phyloP scores from a whole-genome alignment of 2,797 vertebrate genomes.

The Parauchenoglanis punctatus region DNA sequence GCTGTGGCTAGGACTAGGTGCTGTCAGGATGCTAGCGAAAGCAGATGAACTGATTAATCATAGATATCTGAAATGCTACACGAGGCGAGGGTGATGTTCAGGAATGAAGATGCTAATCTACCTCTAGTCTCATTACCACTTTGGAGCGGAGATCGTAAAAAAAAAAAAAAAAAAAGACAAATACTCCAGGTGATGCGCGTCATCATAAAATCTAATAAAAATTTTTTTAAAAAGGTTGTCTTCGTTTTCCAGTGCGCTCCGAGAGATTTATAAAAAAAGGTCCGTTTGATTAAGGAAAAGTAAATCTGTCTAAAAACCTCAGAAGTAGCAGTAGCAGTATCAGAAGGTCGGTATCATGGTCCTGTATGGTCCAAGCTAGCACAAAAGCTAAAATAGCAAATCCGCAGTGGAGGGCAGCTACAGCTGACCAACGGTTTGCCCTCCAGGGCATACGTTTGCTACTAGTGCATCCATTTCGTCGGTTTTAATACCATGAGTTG shows the following conservation, averaged over 20 bases:
- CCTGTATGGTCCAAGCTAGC: background rate
- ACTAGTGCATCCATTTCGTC: too few species aligned
- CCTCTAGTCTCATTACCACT: background rate
- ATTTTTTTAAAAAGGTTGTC: background rate
- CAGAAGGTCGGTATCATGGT: background rate
- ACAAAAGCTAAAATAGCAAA: too few species aligned
- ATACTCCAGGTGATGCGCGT: background rate
- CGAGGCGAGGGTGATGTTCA: background rate
- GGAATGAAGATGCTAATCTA: background rate
- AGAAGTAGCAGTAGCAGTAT: too few species aligned
- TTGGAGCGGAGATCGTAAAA: background rate
- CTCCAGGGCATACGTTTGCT: too few species aligned
- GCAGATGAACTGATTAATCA: slow-evolving; percentile 3
- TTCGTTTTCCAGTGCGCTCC: background rate
- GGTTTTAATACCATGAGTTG: too few species aligned
- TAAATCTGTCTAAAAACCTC: background rate
- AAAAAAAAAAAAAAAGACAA: background rate
- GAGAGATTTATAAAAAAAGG: background rate
- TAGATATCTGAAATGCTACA: background rate
- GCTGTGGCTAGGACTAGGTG: background rate
- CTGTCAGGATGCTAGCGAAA: background rate
- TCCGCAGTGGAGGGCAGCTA: too few species aligned
- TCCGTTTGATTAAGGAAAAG: background rate
- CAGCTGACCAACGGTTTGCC: too few species aligned
- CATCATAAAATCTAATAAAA: background rate